phyloP scores from a whole-genome alignment of 2,888 invertebrate genomes.

The Cheilosia vulpina region DNA sequence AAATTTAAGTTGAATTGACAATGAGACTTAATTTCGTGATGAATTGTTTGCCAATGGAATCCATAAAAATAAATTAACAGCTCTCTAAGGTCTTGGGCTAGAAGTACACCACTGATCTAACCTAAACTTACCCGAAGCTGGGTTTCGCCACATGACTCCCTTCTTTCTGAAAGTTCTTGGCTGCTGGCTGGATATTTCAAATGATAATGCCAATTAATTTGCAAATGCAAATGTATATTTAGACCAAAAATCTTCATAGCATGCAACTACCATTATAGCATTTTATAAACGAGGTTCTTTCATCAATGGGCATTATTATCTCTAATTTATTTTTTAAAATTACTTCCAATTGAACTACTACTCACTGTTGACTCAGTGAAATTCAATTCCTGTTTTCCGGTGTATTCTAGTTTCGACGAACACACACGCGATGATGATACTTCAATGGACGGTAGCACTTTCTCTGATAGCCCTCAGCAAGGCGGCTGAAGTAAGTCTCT shows the following conservation, averaged over 20 bases:
- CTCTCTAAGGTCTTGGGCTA: too few species aligned
- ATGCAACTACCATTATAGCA: neutral
- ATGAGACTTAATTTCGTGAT: too few species aligned
- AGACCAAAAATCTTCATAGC: neutral
- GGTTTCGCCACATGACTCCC: too few species aligned
- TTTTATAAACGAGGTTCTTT: neutral
- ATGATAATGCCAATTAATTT: too few species aligned
- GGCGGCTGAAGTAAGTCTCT: slow-evolving; percentile 31
- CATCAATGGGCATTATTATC: neutral
- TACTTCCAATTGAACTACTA: neutral
- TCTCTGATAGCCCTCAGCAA: neutral
- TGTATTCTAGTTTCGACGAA: neutral
- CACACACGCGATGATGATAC: slow-evolving; percentile 11
- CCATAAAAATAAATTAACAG: too few species aligned
- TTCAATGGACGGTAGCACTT: slow-evolving; percentile 8
- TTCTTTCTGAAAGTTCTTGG: too few species aligned
- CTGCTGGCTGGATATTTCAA: too few species aligned
- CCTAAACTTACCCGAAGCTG: too few species aligned
- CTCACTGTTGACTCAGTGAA: slow-evolving; percentile 2
- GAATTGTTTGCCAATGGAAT: too few species aligned
- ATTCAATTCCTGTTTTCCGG: neutral
- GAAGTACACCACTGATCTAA: too few species aligned
- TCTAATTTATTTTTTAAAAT: neutral
- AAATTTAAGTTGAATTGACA: too few species aligned
- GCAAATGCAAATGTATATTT: too few species aligned